These are phyloP conservation scores for Ridgeia piscesae DNA, from an alignment of 1,140 invertebrate genomes.

Conservation along the genomic window DNA sequence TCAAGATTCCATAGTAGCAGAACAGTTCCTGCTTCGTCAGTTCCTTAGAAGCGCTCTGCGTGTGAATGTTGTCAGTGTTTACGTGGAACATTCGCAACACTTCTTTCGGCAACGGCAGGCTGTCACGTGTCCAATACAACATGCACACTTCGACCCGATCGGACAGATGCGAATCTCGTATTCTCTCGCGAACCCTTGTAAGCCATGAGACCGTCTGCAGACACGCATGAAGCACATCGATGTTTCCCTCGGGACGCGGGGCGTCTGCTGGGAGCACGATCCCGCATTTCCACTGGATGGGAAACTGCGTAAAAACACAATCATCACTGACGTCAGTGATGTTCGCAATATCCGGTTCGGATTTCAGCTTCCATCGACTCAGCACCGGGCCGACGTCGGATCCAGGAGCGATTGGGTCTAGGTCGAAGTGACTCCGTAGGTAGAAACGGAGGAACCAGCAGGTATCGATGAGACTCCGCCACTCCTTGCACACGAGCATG, in stretches of 20 bases:
- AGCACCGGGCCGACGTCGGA: not conserved
- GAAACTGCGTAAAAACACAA: slow-evolving; percentile 11
- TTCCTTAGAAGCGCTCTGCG: not conserved
- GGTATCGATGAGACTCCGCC: slow-evolving; percentile 20
- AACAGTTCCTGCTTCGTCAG: not conserved
- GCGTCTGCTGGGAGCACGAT: not conserved
- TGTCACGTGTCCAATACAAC: not conserved
- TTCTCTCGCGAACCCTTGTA: not conserved
- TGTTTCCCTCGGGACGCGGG: not conserved
- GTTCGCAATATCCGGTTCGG: not conserved
- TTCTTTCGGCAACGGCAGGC: not conserved
- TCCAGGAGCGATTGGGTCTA: not conserved
- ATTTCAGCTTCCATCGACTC: not conserved
- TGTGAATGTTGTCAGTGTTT: not conserved
- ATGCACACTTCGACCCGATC: slow-evolving; percentile 8
- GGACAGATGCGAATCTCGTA: not conserved
- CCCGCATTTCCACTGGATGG: not conserved
- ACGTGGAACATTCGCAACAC: slow-evolving; percentile 1
- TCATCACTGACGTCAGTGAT: not conserved
- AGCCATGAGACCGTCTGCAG: not conserved
- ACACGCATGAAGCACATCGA: not conserved
- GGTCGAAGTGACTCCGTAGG: not conserved
- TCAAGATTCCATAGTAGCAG: not conserved
- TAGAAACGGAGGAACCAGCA: slow-evolving; percentile 6
- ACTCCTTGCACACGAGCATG: slow-evolving; percentile 21